Base-by-base conservation (phyloP, 2,113 vertebrate species). In the Conger conger region DNA sequence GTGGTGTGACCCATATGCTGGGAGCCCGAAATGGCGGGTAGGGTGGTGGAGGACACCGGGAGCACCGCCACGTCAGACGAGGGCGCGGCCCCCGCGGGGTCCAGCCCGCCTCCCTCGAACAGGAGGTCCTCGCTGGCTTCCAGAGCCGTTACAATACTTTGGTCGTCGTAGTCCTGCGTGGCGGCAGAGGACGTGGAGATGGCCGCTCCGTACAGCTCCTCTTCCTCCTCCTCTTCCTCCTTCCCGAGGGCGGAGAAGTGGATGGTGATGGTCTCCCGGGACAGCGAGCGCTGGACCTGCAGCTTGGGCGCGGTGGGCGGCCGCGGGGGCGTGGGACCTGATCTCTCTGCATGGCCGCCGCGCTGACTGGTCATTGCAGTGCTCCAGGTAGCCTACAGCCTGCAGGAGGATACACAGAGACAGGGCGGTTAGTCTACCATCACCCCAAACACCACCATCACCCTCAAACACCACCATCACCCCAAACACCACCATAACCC, bases 171-270 rank as follows among this genome's bases (percentile, higher is more conserved):
- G 87, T 95, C 95, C 45, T 85, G 86, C 77, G 89, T 38, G 86
- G 89, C 88, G 18, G 96, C 90, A 81, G 91, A 92, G 83, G 73
- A 13, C 0, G 88, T 38, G 7, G 88, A 50, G 36, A 82, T 53
- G 37, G 79, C 76, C 17, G 82, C 73, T 42, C 83, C 83, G 38
- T 94, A 95, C 54, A 98, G 95, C 90, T 97, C 97, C 89, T 99
- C 97, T 82, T 99, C 98, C 86, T 99, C 98, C 57, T 99, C 98
- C 83, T 99, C 98, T 90, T 99, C 97, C 91, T 99, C 97, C 93
- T 98, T 97, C 91, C 97, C 98, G 88, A 96, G 95, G 87, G 97
- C 97, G 76, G 97, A 99, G 95, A 99, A 99, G 94, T 97, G 98
- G 94, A 99, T 99, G 93, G 98, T 98, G 92, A 99, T 97, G 93